These are phyloP conservation scores for Ruditapes philippinarum DNA, from an alignment of 1,140 invertebrate genomes.

Conservation along the genomic window DNA sequence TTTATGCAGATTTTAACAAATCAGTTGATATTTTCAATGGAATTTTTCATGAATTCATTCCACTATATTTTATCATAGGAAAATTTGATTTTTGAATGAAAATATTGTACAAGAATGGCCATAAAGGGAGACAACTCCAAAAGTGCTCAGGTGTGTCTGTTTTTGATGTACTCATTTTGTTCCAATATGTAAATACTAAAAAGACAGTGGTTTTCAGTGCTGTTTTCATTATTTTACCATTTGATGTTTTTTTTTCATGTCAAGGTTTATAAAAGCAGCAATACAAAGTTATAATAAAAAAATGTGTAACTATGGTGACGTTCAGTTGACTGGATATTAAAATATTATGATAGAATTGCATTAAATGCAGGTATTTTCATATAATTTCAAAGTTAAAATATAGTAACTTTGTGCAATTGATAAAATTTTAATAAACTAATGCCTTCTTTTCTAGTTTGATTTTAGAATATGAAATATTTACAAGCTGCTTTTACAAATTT, in stretches of 20 bases:
- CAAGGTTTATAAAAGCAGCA: background rate
- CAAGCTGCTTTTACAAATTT: background rate
- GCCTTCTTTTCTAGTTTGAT: too few species aligned
- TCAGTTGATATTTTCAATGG: background rate
- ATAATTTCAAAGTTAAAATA: too few species aligned
- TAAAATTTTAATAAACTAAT: too few species aligned
- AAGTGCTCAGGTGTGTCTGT: background rate
- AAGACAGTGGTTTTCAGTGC: background rate
- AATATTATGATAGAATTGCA: too few species aligned
- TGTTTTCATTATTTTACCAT: background rate
- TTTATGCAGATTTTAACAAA: background rate
- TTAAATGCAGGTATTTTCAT: too few species aligned
- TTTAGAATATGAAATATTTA: too few species aligned
- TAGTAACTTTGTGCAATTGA: too few species aligned
- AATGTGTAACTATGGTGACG: too few species aligned
- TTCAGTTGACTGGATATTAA: too few species aligned
- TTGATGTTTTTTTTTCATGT: background rate
- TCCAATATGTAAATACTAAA: background rate
- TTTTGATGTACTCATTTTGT: background rate
- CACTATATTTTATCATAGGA: background rate
- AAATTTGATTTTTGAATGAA: background rate
- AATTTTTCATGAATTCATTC: background rate
- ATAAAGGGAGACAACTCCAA: constrained; percentile 1
- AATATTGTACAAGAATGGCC: background rate
- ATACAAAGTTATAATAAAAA: too few species aligned